Evolutionary conservation across 2,113 vertebrate genomes (phyloP).

Genomic region (Odobenus rosmarus): DNA sequence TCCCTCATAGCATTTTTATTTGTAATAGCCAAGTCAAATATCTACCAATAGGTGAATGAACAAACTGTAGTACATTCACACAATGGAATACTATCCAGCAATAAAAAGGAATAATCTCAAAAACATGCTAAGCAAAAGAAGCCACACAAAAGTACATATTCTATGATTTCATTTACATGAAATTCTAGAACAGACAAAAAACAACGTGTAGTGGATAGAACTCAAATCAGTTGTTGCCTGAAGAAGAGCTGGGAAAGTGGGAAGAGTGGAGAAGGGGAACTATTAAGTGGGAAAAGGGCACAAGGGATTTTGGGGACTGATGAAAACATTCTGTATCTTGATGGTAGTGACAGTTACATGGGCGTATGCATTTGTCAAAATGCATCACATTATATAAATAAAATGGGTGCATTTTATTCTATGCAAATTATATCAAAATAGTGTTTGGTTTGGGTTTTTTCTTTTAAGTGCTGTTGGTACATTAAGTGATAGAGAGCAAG

Average conservation of each 20-base stretch:
- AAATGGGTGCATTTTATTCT: slow-evolving; percentile 13
- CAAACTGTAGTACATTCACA: not conserved
- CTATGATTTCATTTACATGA: not conserved
- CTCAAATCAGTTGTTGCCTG: not conserved
- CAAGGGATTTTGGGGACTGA: not conserved
- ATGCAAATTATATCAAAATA: slow-evolving; percentile 1
- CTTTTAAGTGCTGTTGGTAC: not conserved
- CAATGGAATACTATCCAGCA: not conserved
- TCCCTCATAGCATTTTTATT: not conserved
- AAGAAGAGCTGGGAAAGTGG: not conserved
- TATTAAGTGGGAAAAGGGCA: not conserved
- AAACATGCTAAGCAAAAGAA: not conserved
- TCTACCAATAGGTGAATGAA: not conserved
- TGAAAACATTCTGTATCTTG: not conserved
- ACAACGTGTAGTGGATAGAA: not conserved
- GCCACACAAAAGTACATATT: not conserved
- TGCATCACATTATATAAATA: slow-evolving; percentile 1
- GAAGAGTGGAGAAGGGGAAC: not conserved
- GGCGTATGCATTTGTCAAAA: not conserved
- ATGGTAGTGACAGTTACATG: not conserved
- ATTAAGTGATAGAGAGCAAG: not conserved
- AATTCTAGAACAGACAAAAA: slow-evolving; percentile 28
- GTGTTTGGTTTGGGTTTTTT: not conserved
- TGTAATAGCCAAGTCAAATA: not conserved
- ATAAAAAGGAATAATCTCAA: slow-evolving; percentile 31